Percentiles rank a stretch among this genome's conserved stretches.
Conservation (phyloP, 2,888 invertebrate genomes). For the Leucoma salicis region DNA sequence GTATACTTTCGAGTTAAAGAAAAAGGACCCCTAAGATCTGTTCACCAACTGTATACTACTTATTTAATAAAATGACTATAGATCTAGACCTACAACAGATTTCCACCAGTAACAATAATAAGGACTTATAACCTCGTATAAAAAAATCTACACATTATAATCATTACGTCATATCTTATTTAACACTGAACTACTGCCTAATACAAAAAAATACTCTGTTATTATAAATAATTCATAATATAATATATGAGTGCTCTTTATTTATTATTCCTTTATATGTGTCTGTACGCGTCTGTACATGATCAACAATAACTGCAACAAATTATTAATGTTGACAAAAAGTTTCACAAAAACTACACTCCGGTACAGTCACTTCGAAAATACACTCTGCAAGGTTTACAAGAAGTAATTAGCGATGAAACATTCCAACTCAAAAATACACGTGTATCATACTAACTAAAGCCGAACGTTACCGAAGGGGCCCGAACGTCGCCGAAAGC, state of each 20-base stretch:
- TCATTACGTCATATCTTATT: too few relatives aligned
- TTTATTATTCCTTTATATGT: constrained; percentile 26
- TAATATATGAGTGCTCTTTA: constrained; percentile 31
- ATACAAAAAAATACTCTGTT: constrained; percentile 45
- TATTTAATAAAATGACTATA: too few relatives aligned
- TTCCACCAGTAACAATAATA: too few relatives aligned
- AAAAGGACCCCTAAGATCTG: too few relatives aligned
- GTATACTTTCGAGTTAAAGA: too few relatives aligned
- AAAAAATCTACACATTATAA: too few relatives aligned
- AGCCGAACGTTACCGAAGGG: constrained; percentile 19
- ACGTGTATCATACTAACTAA: constrained; percentile 14
- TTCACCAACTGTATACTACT: too few relatives aligned
- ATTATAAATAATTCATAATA: too few relatives aligned
- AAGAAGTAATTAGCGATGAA: background rate
- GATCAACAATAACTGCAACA: constrained; percentile 12
- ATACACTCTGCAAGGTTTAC: constrained; percentile 1
- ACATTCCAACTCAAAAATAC: constrained; percentile 25
- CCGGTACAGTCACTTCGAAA: constrained; percentile 20
- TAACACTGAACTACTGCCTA: constrained; percentile 54
- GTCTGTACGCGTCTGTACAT: constrained; percentile 4
- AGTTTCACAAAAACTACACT: constrained; percentile 15
- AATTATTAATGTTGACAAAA: constrained; percentile 32
- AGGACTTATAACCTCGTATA: too few relatives aligned
- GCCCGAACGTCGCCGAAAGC: constrained; percentile 32
- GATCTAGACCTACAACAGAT: too few relatives aligned